Conservation (phyloP, 2,113 vertebrate genomes). For the Alethe diademata region DNA sequence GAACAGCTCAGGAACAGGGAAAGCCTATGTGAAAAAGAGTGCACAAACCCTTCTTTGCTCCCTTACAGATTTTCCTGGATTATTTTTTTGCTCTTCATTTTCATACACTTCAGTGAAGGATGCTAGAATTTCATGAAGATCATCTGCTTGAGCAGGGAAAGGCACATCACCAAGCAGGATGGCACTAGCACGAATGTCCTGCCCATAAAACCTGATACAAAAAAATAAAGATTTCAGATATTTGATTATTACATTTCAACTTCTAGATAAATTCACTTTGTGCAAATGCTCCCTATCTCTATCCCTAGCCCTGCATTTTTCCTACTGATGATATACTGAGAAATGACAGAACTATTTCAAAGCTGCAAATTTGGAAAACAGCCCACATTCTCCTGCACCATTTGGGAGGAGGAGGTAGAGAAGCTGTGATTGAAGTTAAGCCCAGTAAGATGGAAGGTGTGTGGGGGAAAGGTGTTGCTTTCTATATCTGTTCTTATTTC, state of each 20-base stretch:
- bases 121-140: constrained; percentile 86
- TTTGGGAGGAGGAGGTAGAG: neutral
- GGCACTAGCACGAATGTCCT: constrained; percentile 86
- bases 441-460: neutral
- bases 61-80: constrained; percentile 51
- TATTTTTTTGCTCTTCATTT: constrained; percentile 67
- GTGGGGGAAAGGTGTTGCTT: neutral
- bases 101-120: constrained; percentile 87
- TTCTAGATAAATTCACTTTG: neutral
- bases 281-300: neutral
- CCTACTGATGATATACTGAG: neutral
- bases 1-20: neutral
- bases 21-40: neutral
- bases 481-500: neutral
- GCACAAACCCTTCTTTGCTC: constrained; percentile 53
- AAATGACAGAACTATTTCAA: neutral
- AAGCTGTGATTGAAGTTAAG: neutral
- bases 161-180: constrained; percentile 90
- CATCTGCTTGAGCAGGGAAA: constrained; percentile 80
- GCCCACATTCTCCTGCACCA: neutral
- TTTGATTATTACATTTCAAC: neutral
- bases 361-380: neutral
- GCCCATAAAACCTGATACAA: constrained; percentile 85
- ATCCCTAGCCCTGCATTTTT: neutral
- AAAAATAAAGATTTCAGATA: neutral